Base-by-base conservation (phyloP, 2,888 invertebrate species). In the Drosophila subsilvestris region DNA sequence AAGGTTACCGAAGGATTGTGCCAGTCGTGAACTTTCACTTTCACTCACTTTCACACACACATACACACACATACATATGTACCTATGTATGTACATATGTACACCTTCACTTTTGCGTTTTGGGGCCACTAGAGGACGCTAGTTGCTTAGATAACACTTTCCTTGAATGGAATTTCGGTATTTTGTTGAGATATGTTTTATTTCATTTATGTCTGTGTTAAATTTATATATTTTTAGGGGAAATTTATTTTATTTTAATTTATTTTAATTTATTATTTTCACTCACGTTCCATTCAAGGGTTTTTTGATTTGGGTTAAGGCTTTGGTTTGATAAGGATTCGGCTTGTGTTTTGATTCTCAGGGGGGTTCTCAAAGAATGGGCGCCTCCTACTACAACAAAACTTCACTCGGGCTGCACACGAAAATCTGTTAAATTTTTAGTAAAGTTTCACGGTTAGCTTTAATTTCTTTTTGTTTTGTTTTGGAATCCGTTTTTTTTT, bases 11-110 rank as follows among this genome's bases (percentile, higher is more conserved):
- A 66, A 77, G 69, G 69, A 54, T 47, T 66, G 66, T 43, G 61
- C 44, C 50, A 57, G 63, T 44, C 53, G 61, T 76, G 80, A 86
- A 82, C 80, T 88, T 82, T 82, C 80, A 86, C 82, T 88, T 79
- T 87, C 54, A 42, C 17, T 45, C 20, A 27, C 20, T 58, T 43
- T 49, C 74, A 47, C 65, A 69, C 63, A 63, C 48, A 53, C 37
- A 57, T 58, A 43, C 32, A 42, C 53, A 54, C 63, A 42, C 1
- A 6, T 6, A 25, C 6, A 25, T 25, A 6, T 63, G 50, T 65
- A 44, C 63, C n/a, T n/a, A n/a, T n/a, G n/a, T n/a, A n/a, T 20
- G 20, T 3, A 25, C 1, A 25, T 22, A 22, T 63, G 50, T 65
- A 44, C 61, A 67, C 50, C 22, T 57, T 63, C 62, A 32, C 56